A percentile compares a stretch with the other conserved stretches of the same genome.
Conservation (phyloP, 1,140 invertebrate genomes). For the Cepaea nemoralis region DNA sequence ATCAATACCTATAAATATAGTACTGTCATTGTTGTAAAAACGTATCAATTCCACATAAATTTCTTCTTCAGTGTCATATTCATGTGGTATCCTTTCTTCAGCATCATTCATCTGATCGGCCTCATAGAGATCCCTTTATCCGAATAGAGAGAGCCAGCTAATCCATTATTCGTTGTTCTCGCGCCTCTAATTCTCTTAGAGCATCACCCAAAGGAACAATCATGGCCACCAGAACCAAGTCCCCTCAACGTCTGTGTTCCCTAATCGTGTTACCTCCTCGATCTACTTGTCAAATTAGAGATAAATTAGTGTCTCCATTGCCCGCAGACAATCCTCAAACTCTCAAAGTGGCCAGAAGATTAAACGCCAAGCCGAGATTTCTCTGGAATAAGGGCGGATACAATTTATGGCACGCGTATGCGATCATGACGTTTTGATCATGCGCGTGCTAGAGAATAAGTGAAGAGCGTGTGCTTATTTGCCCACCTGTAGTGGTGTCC, state of each 20-base stretch:
- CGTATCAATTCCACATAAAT: no score
- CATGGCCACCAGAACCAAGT: neutral
- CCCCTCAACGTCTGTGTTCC: neutral
- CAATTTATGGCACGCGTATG: neutral
- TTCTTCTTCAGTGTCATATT: no score
- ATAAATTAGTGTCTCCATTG: constrained; percentile 13
- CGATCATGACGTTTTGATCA: neutral
- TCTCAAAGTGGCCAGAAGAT: neutral
- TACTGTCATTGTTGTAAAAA: no score
- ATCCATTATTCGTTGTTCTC: constrained; percentile 9
- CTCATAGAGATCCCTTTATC: neutral
- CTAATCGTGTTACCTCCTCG: constrained; percentile 8
- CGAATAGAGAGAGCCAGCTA: neutral
- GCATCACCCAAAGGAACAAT: neutral
- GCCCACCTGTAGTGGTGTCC: no score
- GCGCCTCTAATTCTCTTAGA: constrained; percentile 3
- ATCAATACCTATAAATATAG: no score
- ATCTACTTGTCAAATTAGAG: constrained; percentile 35
- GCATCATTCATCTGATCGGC: neutral
- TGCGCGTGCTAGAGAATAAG: neutral
- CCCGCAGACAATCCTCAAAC: neutral
- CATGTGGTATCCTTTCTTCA: neutral
- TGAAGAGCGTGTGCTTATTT: no score
- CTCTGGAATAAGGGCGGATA: neutral
- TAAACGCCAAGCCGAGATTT: neutral